These are phyloP conservation scores for Murina feae DNA, from an alignment of 2,113 vertebrate species.

Conservation along the genomic window DNA sequence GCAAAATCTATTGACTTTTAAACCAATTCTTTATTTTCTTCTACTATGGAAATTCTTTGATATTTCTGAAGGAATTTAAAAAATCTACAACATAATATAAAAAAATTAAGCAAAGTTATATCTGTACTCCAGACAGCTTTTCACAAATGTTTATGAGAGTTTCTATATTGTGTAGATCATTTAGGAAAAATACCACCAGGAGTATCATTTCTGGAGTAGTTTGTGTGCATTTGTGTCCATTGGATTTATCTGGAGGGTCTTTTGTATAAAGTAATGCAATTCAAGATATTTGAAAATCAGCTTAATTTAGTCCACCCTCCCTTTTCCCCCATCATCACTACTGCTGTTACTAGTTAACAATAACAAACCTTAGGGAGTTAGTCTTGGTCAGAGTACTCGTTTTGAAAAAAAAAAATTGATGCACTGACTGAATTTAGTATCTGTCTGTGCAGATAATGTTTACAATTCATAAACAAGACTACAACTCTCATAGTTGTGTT, in stretches of 20 bases:
- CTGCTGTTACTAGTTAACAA: background rate
- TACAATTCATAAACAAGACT: background rate
- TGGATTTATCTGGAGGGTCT: background rate
- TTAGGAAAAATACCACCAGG: background rate
- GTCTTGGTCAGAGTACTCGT: background rate
- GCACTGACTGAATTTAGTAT: background rate
- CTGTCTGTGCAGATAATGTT: background rate
- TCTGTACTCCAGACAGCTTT: background rate
- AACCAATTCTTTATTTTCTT: background rate
- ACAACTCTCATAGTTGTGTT: background rate
- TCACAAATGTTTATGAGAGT: background rate
- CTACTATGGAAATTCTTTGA: background rate
- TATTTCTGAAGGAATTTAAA: background rate
- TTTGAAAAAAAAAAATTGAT: background rate
- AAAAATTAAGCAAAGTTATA: background rate
- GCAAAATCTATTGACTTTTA: background rate
- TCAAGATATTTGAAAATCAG: conserved; percentile 3
- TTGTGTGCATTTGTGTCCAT: background rate
- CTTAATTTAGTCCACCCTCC: background rate
- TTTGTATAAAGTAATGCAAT: conserved; percentile 1
- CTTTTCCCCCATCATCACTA: background rate
- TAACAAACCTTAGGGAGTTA: background rate
- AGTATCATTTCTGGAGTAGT: background rate
- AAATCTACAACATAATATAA: background rate
- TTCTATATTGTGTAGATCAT: background rate